Base-by-base conservation (phyloP, 2,888 invertebrate species). In the Athrips mouffetella region DNA sequence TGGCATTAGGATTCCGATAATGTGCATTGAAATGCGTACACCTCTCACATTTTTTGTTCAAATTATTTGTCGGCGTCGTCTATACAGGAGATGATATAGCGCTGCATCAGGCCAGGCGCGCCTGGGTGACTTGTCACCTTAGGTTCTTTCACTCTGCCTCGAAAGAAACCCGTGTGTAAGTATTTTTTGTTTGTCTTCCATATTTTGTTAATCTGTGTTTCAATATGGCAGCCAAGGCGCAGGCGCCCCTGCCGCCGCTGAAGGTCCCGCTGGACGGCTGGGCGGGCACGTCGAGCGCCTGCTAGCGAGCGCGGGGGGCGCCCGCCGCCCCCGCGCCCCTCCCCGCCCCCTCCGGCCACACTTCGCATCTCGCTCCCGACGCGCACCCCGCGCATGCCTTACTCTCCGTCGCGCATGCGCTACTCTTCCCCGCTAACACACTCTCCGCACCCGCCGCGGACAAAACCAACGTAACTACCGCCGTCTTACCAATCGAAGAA, bases 181-280 rank as follows among this genome's bases (percentile, higher is more conserved):
- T n/a, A n/a, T n/a, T n/a, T n/a, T n/a, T n/a, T n/a, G n/a, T n/a
- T n/a, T n/a, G n/a, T n/a, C n/a, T n/a, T n/a, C n/a, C n/a, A 33
- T 33, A 33, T 8, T 33, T 33, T 33, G 13, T 7, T 15, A 6
- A 8, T 6, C 5, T 6, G 11, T 27, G 16, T 11, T 21, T 21
- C 13, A 7, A 2, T 20, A 3, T 1, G 7, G 27, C 79, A 84
- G 87, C 75, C 73, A 85, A 91, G 75, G 91, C 91, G 70, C 91
- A 83, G 64, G 91, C 91, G 56, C 92, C 91, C 50, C 85, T 86
- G 67, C 91, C 91, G 54, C 91, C 91, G 57, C 82, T 89, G 60
- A 82, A 86, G 49, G 73, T 91, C 52, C 90, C 90, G 63, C 78
- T 91, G 58, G 82, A 80, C 55, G 84, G 87, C 55, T 91, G 90